Percentiles rank a stretch among this genome's conserved stretches.
Evolutionary conservation across 2,797 vertebrate species (phyloP).

Genomic region (Chaetodon trifasciatus): DNA sequence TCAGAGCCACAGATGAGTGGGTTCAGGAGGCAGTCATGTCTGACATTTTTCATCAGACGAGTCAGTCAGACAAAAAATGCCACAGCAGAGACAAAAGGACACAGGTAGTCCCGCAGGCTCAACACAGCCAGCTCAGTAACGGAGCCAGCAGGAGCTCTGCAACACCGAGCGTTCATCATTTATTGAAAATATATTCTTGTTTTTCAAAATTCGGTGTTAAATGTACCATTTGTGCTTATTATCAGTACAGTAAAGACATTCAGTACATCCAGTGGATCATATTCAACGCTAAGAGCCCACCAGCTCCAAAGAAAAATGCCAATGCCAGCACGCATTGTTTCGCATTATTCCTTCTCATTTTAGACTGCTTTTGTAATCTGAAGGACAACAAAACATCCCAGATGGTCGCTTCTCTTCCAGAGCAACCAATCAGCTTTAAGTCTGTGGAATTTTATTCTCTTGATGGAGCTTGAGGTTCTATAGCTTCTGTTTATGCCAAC

Average conservation of each 20-base stretch:
- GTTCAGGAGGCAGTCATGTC: conserved; percentile 67
- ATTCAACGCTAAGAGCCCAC: not conserved
- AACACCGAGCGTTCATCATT: not conserved
- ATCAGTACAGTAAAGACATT: not conserved
- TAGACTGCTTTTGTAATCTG: not conserved
- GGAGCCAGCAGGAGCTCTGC: conserved; percentile 1
- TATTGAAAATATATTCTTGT: conserved; percentile 21
- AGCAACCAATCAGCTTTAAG: not conserved
- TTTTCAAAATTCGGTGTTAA: conserved; percentile 2
- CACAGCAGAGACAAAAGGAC: conserved; percentile 55
- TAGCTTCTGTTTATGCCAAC: not conserved
- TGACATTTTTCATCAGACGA: conserved; percentile 67
- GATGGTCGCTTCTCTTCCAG: not conserved
- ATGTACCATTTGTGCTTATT: not conserved
- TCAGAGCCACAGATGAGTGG: conserved; percentile 68
- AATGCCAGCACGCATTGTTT: not conserved
- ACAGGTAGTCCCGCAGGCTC: conserved; percentile 16
- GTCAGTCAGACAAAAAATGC: conserved; percentile 45
- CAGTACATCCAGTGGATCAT: conserved; percentile 1
- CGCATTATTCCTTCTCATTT: not conserved
- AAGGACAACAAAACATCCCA: not conserved
- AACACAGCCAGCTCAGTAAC: conserved; percentile 3
- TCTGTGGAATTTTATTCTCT: not conserved
- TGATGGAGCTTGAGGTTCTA: not conserved
- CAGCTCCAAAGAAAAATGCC: not conserved